Evolutionary conservation across 2,113 vertebrate species (phyloP), one percentile per base, ranked within the genome.

Genomic region (Cyanoderma ruficeps): DNA sequence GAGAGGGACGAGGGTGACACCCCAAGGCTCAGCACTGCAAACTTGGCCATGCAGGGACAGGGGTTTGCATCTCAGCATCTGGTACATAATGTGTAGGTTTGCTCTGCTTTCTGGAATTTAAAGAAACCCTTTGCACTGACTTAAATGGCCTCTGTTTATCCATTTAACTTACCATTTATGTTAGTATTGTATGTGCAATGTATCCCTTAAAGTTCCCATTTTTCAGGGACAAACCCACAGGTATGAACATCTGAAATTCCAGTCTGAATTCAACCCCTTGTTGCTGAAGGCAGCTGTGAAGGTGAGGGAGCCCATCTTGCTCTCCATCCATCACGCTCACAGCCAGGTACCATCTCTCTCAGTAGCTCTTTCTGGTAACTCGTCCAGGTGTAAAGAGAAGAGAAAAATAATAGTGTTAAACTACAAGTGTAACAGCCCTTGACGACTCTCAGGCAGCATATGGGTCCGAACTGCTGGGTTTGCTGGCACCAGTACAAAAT

Each of bases 1-100:
- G 83, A 21, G 79, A 93, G 88, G 90, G 50, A 63, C 2, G 3
- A 87, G 88, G 86, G 94, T 90, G 95, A 93, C 90, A 92, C 89
- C 92, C 57, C 88, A 96, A 93, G 83, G 92, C 71, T 2, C 86
- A 55, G 71, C 0, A 3, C 86, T 59, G 94, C 90, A 85, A 91
- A 81, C 65, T 91, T 77, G 6, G 61, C 86, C 13, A 4, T 5
- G 15, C 15, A 5, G 25, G 24, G 39, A 12, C 7, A 10, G 27
- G 31, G 37, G 7, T 31, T 70, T 7, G 1, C 46, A 10, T 28
- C 31, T 42, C 63, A 56, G 81, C 33, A 31, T 41, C 8, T 18
- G 15, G 15, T 11, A 49, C 35, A 46, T 18, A 41, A 53, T 30
- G 39, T 31, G 22, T 6, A 31, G 35, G 39, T 46, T 42, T 61